Percentiles rank a stretch among this genome's conserved stretches.
Evolutionary conservation across 2,888 invertebrate species (phyloP).

Genomic region (Aleiodes alternator): DNA sequence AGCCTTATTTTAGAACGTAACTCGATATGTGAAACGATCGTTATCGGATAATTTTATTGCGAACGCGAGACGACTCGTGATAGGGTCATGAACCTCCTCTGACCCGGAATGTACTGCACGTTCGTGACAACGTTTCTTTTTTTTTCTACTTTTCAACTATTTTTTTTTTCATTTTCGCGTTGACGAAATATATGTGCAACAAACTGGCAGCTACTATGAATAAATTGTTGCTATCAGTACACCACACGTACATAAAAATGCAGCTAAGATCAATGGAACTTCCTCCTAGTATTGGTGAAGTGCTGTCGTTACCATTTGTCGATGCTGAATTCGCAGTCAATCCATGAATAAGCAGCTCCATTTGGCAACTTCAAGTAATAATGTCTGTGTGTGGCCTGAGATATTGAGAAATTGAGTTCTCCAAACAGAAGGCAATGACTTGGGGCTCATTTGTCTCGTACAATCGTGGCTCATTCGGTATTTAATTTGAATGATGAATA

Average conservation of each 20-base stretch:
- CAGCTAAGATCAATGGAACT: too few relatives aligned
- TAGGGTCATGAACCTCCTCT: conserved; percentile 46
- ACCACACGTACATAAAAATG: background rate
- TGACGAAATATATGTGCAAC: conserved; percentile 7
- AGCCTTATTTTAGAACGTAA: conserved; percentile 5
- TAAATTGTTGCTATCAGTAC: conserved; percentile 10
- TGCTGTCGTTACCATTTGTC: background rate
- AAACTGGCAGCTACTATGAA: background rate
- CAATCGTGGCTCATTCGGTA: conserved; percentile 12
- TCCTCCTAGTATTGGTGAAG: background rate
- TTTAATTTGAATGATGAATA: conserved; percentile 36
- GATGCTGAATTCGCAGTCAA: conserved; percentile 14
- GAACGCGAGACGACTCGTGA: conserved; percentile 25
- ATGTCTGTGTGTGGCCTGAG: conserved; percentile 8
- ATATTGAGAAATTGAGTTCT: conserved; percentile 1
- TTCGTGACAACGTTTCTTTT: background rate
- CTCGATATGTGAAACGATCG: conserved; percentile 31
- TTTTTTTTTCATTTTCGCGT: background rate
- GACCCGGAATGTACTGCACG: conserved; percentile 34
- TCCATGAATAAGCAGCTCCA: conserved; percentile 12
- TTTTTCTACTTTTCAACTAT: too few relatives aligned
- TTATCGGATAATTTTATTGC: conserved; percentile 37
- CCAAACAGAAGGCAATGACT: conserved; percentile 17
- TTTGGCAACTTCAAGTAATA: background rate
- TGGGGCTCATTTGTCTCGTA: background rate